Evolutionary conservation across 1,140 invertebrate species (phyloP).

Genomic region (Papilio polyxenes): DNA sequence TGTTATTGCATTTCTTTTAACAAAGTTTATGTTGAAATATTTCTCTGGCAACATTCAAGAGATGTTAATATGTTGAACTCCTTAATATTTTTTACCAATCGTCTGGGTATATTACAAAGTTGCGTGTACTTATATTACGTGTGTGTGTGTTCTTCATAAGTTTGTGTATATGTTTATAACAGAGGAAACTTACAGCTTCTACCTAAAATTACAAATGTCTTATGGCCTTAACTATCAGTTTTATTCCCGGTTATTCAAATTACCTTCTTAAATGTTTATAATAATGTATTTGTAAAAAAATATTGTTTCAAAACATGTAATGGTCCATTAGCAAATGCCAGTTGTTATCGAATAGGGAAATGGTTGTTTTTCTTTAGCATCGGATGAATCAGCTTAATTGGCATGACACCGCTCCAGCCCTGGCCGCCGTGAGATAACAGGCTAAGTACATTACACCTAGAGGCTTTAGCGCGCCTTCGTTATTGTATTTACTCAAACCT

Average conservation of each 20-base stretch:
- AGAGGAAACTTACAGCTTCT: not conserved
- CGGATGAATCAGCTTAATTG: constrained; percentile 54
- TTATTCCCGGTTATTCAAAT: not conserved
- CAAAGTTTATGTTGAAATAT: constrained; percentile 25
- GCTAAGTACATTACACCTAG: constrained; percentile 38
- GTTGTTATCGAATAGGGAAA: constrained; percentile 36
- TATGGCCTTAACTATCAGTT: not conserved
- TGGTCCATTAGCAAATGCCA: constrained; percentile 21
- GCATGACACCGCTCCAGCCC: constrained; percentile 46
- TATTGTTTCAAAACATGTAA: not conserved
- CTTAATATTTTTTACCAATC: not conserved
- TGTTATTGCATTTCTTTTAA: constrained; percentile 32
- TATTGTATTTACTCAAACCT: constrained; percentile 28
- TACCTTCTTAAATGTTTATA: no score
- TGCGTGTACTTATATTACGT: not conserved
- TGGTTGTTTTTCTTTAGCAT: constrained; percentile 38
- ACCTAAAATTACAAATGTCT: not conserved
- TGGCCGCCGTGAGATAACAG: constrained; percentile 35
- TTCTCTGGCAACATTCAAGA: constrained; percentile 8
- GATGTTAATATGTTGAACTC: not conserved
- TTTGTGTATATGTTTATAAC: not conserved
- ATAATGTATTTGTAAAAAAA: not conserved
- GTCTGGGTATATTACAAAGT: not conserved
- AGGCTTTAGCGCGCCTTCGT: constrained; percentile 19
- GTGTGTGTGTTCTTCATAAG: not conserved